Evolutionary conservation across 2,113 vertebrate species (phyloP).

Genomic region (Macroglossus sobrinus): DNA sequence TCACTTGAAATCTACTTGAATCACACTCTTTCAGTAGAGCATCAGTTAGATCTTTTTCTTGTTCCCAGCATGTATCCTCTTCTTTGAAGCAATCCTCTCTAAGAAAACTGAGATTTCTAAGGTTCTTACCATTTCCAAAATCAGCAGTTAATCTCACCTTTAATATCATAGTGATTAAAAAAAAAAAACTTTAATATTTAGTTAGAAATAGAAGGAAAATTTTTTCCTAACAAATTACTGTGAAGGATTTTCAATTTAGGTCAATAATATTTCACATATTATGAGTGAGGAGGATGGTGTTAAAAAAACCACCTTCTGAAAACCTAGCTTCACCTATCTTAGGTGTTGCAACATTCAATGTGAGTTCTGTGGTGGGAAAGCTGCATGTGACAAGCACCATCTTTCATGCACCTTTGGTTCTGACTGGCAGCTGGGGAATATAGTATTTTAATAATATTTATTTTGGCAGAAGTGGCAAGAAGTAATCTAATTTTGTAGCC

Average conservation of each 20-base stretch:
- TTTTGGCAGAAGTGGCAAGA: conserved; percentile 49
- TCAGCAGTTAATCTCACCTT: conserved; percentile 17
- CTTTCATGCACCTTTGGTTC: conserved; percentile 23
- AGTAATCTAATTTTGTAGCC: conserved; percentile 49
- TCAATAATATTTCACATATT: neutral
- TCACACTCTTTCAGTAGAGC: neutral
- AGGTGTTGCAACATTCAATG: neutral
- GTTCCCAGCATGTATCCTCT: neutral
- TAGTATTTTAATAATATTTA: conserved; percentile 70
- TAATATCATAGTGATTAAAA: neutral
- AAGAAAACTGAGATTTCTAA: conserved; percentile 35
- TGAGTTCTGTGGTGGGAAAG: neutral
- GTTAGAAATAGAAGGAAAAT: conserved; percentile 8
- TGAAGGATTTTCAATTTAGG: neutral
- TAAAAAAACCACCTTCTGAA: neutral
- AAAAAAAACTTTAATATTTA: neutral
- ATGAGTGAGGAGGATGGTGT: neutral
- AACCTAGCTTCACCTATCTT: neutral
- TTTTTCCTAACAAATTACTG: neutral
- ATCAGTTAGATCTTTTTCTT: conserved; percentile 12
- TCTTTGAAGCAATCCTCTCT: conserved; percentile 21
- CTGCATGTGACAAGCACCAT: neutral
- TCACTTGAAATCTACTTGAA: conserved; percentile 38
- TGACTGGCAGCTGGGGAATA: conserved; percentile 46
- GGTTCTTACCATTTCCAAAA: conserved; percentile 23